phyloP scores from a whole-genome alignment of 2,888 invertebrate species.

The Calameuta pallipes region DNA sequence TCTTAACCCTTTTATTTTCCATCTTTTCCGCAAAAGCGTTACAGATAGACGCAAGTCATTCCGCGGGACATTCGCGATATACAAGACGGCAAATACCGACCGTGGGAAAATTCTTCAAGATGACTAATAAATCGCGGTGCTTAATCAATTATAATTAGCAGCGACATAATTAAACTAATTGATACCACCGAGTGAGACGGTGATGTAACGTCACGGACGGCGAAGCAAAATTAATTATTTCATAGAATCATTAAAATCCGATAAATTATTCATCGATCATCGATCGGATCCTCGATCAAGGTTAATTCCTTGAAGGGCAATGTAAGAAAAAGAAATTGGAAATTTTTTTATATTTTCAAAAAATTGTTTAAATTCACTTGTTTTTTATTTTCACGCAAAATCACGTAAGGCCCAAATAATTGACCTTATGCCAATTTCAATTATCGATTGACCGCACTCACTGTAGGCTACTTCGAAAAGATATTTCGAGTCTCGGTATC shows the following conservation, averaged over 20 bases:
- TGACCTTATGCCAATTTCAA: background rate
- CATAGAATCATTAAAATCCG: background rate
- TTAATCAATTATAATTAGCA: background rate
- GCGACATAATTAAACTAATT: background rate
- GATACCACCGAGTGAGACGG: background rate
- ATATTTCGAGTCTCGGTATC: background rate
- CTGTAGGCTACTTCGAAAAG: background rate
- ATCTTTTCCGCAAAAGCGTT: background rate
- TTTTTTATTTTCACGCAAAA: background rate
- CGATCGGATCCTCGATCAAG: background rate
- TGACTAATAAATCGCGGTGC: background rate
- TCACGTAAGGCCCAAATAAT: background rate
- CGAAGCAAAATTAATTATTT: background rate
- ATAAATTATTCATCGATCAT: background rate
- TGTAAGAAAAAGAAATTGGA: no score
- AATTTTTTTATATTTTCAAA: no score
- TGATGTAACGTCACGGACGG: background rate
- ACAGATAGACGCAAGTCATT: background rate
- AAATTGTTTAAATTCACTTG: background rate
- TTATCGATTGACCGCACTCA: background rate
- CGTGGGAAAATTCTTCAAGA: background rate
- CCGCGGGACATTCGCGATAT: background rate
- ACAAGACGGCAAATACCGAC: background rate
- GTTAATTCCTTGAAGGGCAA: background rate
- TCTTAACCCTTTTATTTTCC: slow-evolving; percentile 11